phyloP scores from a whole-genome alignment of 2,797 vertebrate species.

The Sebastes oblongus region DNA sequence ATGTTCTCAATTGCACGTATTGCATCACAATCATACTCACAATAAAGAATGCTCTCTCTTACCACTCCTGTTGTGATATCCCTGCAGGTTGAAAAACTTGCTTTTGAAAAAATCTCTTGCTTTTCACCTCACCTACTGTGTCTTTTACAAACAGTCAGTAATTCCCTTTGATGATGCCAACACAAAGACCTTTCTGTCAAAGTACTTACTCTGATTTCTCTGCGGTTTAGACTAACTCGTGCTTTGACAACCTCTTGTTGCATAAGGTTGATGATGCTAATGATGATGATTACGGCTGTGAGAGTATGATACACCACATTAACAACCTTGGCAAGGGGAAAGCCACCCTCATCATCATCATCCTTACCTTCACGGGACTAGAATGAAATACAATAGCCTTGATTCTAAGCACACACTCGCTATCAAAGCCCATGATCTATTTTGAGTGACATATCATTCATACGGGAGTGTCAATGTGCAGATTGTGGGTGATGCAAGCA shows the following conservation, averaged over 20 bases:
- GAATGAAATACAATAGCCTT: constrained; percentile 48
- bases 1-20: not conserved
- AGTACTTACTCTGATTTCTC: constrained; percentile 26
- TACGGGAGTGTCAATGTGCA: constrained; percentile 56
- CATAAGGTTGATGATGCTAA: constrained; percentile 16
- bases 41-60: not conserved
- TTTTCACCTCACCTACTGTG: constrained; percentile 31
- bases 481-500: constrained; percentile 74
- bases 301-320: not conserved
- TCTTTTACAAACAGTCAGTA: constrained; percentile 38
- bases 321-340: constrained; percentile 43
- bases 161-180: constrained; percentile 41
- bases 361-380: constrained; percentile 37
- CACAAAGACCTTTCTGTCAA: constrained; percentile 39
- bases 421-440: constrained; percentile 58
- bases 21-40: constrained; percentile 9
- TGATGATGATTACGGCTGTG: not conserved
- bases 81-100: not conserved
- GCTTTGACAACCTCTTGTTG: constrained; percentile 42
- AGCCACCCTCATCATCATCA: constrained; percentile 26
- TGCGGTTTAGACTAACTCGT: constrained; percentile 7
- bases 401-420: constrained; percentile 39
- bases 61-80: not conserved
- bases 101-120: constrained; percentile 30
- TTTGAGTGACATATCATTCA: constrained; percentile 66